Evolutionary conservation across 2,797 vertebrate genomes (phyloP).

Genomic region (Sebastiscus albofasciatus): DNA sequence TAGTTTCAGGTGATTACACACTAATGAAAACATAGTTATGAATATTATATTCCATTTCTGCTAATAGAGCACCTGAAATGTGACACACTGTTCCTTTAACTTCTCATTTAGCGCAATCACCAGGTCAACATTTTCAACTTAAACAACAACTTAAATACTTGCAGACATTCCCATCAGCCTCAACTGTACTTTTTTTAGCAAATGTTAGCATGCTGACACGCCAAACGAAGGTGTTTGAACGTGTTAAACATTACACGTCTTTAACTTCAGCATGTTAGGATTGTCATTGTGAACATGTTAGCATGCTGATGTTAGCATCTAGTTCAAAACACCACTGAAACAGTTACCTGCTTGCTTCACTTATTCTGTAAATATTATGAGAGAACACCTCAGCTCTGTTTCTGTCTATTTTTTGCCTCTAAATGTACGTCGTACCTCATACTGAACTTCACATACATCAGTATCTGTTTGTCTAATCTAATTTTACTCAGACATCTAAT

Average conservation of each 20-base stretch:
- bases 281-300: background rate
- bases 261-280: background rate
- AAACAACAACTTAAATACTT: background rate
- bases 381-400: background rate
- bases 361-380: background rate
- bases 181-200: background rate
- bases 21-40: no score
- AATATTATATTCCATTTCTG: no score
- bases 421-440: background rate
- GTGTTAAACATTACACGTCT: background rate
- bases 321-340: background rate
- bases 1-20: no score
- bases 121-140: background rate
- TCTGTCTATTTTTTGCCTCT: background rate
- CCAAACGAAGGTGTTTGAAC: background rate
- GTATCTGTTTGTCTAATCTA: conserved; percentile 14
- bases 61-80: no score
- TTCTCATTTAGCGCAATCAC: background rate
- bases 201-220: background rate
- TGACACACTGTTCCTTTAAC: no score
- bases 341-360: background rate
- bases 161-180: background rate
- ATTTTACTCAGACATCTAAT: conserved; percentile 26
- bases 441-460: background rate
- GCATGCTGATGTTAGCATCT: background rate